phyloP scores from a whole-genome alignment of 2,888 invertebrate species.

The Drosophila lacicola region DNA sequence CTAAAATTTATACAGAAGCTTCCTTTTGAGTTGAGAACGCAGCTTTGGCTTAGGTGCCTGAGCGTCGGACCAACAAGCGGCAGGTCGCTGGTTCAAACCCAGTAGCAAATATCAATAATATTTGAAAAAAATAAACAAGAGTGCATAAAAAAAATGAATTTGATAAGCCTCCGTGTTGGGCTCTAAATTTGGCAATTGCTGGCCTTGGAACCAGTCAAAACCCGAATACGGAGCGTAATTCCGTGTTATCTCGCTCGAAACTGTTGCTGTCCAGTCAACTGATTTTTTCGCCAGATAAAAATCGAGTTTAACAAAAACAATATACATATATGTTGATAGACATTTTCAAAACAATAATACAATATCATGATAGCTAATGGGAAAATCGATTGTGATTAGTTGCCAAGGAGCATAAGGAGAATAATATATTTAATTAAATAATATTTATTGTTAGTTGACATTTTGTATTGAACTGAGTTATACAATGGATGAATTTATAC shows the following conservation, averaged over 20 bases:
- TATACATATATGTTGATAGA: conserved; percentile 16
- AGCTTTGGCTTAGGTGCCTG: too few relatives aligned
- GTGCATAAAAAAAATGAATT: conserved; percentile 46
- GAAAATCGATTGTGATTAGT: conserved; percentile 22
- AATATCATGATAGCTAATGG: neutral
- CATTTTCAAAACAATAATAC: conserved; percentile 43
- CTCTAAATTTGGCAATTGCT: conserved; percentile 57
- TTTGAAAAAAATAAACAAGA: too few relatives aligned
- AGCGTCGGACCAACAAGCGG: too few relatives aligned
- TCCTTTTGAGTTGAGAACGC: too few relatives aligned
- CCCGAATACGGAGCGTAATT: conserved; percentile 10
- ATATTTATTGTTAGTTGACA: neutral
- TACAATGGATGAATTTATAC: neutral
- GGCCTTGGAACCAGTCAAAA: conserved; percentile 60
- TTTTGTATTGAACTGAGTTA: neutral
- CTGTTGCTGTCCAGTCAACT: conserved; percentile 21
- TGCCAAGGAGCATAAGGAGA: conserved; percentile 15
- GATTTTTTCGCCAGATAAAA: conserved; percentile 36
- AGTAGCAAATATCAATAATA: too few relatives aligned
- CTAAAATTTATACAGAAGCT: too few relatives aligned
- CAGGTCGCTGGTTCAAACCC: too few relatives aligned
- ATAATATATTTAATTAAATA: neutral
- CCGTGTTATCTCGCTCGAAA: conserved; percentile 28
- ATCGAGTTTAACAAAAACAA: conserved; percentile 20
- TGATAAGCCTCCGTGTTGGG: conserved; percentile 52